These are phyloP conservation scores for Crypturellus undulatus DNA, from an alignment of 2,113 vertebrate species.

Conservation along the genomic window DNA sequence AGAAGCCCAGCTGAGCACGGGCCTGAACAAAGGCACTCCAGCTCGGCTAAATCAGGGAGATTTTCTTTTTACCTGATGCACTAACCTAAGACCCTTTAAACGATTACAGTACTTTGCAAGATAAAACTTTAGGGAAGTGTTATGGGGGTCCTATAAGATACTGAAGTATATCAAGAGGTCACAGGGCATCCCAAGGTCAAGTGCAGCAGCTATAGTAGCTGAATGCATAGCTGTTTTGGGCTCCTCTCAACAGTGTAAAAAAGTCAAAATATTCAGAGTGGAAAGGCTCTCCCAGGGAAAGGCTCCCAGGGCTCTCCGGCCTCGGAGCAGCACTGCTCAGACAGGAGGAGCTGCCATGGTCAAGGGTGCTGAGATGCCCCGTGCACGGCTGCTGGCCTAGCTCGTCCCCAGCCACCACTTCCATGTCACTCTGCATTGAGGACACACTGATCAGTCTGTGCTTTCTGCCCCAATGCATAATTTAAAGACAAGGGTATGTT, in stretches of 20 bases:
- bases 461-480: accelerated
- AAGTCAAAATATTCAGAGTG: neutral
- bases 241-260: neutral
- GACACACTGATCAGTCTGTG: neutral
- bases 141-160: neutral
- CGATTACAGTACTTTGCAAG: neutral
- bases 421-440: neutral
- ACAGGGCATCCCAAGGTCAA: neutral
- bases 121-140: neutral
- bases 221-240: neutral
- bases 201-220: neutral
- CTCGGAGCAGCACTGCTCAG: neutral
- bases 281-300: neutral
- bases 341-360: neutral
- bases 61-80: neutral
- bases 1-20: neutral
- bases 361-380: neutral
- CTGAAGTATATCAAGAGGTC: neutral
- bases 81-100: neutral
- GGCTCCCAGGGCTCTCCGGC: neutral
- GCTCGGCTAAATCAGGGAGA: neutral
- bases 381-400: neutral
- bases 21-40: conserved; percentile 29
- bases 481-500: neutral
- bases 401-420: accelerated